Base-by-base conservation (phyloP, 92 coral and sea anemone genomes). In the Porites rus region DNA sequence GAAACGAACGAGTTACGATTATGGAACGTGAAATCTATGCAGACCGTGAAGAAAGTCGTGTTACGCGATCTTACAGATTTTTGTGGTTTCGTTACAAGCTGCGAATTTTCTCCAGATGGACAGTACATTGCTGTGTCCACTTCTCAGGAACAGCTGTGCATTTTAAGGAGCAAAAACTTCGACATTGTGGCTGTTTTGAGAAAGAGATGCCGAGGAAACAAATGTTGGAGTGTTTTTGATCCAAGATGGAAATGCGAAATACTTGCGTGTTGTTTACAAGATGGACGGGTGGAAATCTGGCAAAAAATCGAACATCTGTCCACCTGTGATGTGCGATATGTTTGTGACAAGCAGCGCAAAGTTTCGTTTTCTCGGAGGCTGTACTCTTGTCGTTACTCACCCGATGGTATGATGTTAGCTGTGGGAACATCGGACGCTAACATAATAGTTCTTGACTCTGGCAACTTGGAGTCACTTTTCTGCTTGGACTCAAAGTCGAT, bases 21-120 rank as follows among this genome's bases (percentile, higher is more conserved):
- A 5, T 94, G 98, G 98, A 94, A 90, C 74, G 98, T 94, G 50
- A 93, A 88, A 31, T 93, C 98, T 2, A 92, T 93, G 92, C 93
- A 94, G 66, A 88, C 91, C 60, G 91, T 90, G 18, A 93, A 93
- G 72, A 92, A 89, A 62, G 93, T 94, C 16, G 93, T 94, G 14
- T 77, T 94, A 3, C 84, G 98, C 77, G 95, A 94, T 86, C 81
- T 94, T 50, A 91, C 98, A 52, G 98, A 93, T 75, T 94, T 94
- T 74, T 94, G 98, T 86, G 98, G 98, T 28, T 94, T 93, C 51
- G 95, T 94, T n/a, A 94, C 98, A 25, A 86, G 96, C 76, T 94
- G 98, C 84, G 88, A 92, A 54, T 94, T 94, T 80, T 94, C 98
- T n/a, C 96, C 98, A 10, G 98, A 94, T 70, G 98, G 98, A 8